Conservation (phyloP, 2,888 invertebrate species). For the Macrosiphum euphorbiae region DNA sequence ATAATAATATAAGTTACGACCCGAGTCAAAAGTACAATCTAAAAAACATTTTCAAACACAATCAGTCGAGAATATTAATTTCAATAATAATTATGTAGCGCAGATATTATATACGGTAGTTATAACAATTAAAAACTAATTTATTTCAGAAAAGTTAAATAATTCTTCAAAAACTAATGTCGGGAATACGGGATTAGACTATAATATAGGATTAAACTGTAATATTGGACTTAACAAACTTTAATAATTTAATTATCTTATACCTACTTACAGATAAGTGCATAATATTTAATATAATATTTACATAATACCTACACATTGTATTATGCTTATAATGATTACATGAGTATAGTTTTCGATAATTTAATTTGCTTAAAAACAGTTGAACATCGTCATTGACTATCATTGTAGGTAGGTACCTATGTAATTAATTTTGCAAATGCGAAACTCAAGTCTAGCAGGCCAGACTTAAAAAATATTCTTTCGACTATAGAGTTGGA, state of each 20-base stretch:
- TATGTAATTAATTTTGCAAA: background rate
- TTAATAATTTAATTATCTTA: background rate
- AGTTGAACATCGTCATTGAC: background rate
- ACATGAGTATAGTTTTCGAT: background rate
- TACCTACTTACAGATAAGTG: background rate
- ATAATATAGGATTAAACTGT: background rate
- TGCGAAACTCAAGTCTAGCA: background rate
- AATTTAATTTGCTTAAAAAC: background rate
- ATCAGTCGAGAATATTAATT: background rate
- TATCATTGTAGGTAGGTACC: background rate
- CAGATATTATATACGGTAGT: background rate
- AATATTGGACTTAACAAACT: background rate
- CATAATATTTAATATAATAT: background rate
- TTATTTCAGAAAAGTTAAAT: background rate
- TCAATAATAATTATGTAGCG: background rate
- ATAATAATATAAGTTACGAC: background rate
- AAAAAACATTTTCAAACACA: background rate
- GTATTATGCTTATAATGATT: background rate
- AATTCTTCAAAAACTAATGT: background rate
- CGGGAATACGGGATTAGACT: background rate
- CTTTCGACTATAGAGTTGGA: no score
- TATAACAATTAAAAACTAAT: background rate
- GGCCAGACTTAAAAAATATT: no score
- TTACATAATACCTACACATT: background rate
- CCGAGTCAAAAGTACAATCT: background rate